Evolutionary conservation across 1,140 invertebrate genomes (phyloP), one percentile per base, ranked within the genome.

Genomic region (Diachasma alloeum): DNA sequence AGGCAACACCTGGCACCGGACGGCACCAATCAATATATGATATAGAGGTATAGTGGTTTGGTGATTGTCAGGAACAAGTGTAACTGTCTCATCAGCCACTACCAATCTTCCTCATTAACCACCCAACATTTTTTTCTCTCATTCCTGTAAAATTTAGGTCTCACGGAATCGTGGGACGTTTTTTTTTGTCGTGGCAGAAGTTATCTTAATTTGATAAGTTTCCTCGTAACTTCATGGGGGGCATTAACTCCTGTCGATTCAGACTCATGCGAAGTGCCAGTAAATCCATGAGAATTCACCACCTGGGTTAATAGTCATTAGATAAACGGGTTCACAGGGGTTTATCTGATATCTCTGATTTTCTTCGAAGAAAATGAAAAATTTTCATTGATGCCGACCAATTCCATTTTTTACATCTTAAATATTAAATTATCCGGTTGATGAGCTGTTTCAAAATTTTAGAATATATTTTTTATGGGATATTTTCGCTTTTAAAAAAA

Each of bases 21-120:
- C 80, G 86, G 86, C 80, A 88, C 86, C 81, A 87, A 88, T 87
- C 87, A 81, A 88, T 88, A 81, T 63, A 63, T 63, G 59, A 63
- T 63, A 63, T 63, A 63, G 59, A 31, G 59, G 59, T 19, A 53
- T 17, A 63, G 59, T 22, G 59, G 22, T 63, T 63, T 26, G 4
- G 6, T 24, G 59, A 63, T 63, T 63, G 19, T 63, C 59, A 63
- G 24, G 59, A 63, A 63, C 19, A 63, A 63, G 19, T 63, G 59
- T 63, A 63, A 63, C 59, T 63, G 59, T 63, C 59, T 63, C 59
- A 63, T 63, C 59, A 63, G 59, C 59, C 59, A 26, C 59, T 15
- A 63, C 24, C 19, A 26, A 26, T 63, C 24, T 63, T 26, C 19
- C 24, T 63, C 59, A 53, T 53, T 63, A 31, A 19, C 59, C 19